Evolutionary conservation across 2,113 vertebrate genomes (phyloP).

Genomic region (Electrona antarctica): DNA sequence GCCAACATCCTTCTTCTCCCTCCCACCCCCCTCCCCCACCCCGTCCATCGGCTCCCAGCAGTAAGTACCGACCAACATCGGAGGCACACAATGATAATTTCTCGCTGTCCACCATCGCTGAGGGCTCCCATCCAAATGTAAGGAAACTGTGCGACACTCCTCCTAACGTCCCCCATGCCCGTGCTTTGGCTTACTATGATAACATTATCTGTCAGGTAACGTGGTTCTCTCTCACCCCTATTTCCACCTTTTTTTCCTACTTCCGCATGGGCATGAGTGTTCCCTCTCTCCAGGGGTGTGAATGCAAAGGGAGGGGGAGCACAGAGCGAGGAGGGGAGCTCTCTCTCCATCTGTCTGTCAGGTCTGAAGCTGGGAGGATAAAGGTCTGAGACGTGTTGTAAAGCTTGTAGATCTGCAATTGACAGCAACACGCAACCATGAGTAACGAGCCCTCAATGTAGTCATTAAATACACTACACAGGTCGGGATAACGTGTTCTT

Average conservation of each 20-base stretch:
- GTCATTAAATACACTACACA: no score
- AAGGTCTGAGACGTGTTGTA: no score
- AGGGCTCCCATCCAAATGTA: constrained; percentile 99
- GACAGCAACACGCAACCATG: no score
- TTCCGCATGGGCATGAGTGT: constrained; percentile 74
- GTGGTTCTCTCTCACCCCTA: constrained; percentile 78
- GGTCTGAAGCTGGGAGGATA: no score
- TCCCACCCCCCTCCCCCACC: constrained; percentile 6
- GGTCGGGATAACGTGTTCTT: no score
- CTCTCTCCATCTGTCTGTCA: background rate
- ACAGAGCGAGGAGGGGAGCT: constrained; percentile 16
- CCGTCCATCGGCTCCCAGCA: constrained; percentile 55
- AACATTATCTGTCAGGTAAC: constrained; percentile 88
- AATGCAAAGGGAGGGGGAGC: constrained; percentile 4
- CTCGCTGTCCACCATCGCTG: constrained; percentile 98
- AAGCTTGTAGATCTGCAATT: no score
- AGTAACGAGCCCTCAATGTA: no score
- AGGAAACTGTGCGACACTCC: constrained; percentile 86
- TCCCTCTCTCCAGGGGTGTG: constrained; percentile 56
- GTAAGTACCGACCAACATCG: constrained; percentile 94
- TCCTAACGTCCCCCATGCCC: constrained; percentile 84
- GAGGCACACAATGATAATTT: constrained; percentile 99
- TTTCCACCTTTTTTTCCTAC: constrained; percentile 56
- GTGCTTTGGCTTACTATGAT: constrained; percentile 85
- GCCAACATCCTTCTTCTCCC: background rate